Evolutionary conservation across 2,888 invertebrate species (phyloP), one percentile per base, ranked within the genome.

Genomic region (Drosophila antonietae): DNA sequence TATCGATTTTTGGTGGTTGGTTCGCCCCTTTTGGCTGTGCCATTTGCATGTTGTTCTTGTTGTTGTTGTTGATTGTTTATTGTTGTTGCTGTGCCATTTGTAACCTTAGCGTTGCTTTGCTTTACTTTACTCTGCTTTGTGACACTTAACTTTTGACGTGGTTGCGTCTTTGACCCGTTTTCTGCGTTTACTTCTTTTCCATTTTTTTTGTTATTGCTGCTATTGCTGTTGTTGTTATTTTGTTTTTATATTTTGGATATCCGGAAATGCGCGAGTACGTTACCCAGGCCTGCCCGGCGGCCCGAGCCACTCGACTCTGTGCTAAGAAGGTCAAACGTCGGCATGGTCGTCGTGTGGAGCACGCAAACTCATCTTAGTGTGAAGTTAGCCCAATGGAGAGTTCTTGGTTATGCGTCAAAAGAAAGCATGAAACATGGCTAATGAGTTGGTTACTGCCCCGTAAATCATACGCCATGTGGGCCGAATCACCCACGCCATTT

Each of bases 111-210:
- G 53, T 57, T 73, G 61, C 58, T 72, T 55, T 73, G 58, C 70
- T 74, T 60, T 70, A 70, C 77, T 65, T 73, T 73, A 55, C 63
- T 79, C 70, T 73, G 77, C 73, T 77, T 75, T 83, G 87, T 77
- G 87, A 83, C 83, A 87, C 87, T 86, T 83, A 86, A 81, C 84
- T 80, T 83, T 86, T 78, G 77, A 75, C 81, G 77, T 74, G 74
- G 81, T 81, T 73, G 77, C 81, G 73, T 83, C 77, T 86, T 80
- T 86, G 75, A 79, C 79, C 79, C 73, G 71, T 82, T 75, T 73
- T 67, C 66, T 53, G 53, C 47, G 47, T 49, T 59, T 23, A 55
- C 57, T 35, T 58, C 46, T 12, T 37, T n/a, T 55, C 8, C 23
- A 9, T 64, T 46, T 61, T 46, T 58, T 31, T 47, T n/a, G 33